Conservation (phyloP, 1,140 invertebrate genomes). For the Helicoverpa zea region DNA sequence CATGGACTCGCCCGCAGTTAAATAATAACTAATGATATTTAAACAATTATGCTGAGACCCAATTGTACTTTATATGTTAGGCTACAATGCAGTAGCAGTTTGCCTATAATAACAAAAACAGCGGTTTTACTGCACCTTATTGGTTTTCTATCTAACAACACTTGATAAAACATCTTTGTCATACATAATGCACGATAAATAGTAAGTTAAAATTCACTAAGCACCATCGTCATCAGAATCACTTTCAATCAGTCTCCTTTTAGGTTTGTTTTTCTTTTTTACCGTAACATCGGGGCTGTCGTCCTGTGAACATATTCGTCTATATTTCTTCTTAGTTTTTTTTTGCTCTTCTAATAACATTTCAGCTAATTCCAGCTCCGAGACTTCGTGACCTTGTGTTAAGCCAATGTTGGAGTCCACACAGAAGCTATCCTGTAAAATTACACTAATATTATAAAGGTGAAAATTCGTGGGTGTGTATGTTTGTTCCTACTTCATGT, state of each 20-base stretch:
- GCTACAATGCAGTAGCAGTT: no score
- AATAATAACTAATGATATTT: no score
- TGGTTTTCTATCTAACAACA: no score
- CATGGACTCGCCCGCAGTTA: no score
- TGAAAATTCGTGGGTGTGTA: background rate
- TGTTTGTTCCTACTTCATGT: no score
- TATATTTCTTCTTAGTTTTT: constrained; percentile 63
- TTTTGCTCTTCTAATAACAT: constrained; percentile 75
- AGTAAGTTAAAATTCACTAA: background rate
- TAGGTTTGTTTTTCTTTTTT: constrained; percentile 62
- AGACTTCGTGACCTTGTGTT: constrained; percentile 78
- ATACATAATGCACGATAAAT: no score
- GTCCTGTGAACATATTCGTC: constrained; percentile 47
- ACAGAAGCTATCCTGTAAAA: constrained; percentile 82
- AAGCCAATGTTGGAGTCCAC: constrained; percentile 80
- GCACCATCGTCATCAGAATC: constrained; percentile 78
- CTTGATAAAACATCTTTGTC: no score
- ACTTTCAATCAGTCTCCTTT: constrained; percentile 70
- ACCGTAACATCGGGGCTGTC: constrained; percentile 67
- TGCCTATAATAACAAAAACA: no score
- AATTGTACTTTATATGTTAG: no score
- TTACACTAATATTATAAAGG: background rate
- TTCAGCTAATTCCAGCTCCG: constrained; percentile 82
- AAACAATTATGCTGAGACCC: no score
- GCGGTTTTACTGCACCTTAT: no score